These are phyloP conservation scores for Lasioglossum morio DNA, from an alignment of 2,888 invertebrate species.

Conservation along the genomic window DNA sequence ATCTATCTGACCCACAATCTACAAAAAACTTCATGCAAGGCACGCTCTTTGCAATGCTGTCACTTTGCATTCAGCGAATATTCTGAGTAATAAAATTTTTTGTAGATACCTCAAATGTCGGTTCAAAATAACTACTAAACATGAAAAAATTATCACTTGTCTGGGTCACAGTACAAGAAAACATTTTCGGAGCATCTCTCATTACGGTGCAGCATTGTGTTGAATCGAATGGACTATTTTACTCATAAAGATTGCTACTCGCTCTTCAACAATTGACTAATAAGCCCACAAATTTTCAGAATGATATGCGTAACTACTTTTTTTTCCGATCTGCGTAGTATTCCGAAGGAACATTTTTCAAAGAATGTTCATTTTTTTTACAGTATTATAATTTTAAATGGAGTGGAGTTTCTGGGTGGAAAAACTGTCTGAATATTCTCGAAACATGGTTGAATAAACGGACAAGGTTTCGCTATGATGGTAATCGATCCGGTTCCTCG, in stretches of 20 bases:
- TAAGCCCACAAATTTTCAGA: not conserved
- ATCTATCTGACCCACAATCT: not conserved
- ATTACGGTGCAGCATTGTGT: not conserved
- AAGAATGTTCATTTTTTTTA: not conserved
- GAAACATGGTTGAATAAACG: not conserved
- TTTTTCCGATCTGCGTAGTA: not conserved
- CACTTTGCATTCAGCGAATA: not conserved
- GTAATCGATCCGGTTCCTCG: constrained; percentile 7
- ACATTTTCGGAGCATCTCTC: not conserved
- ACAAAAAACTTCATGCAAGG: not conserved
- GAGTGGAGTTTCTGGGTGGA: not conserved
- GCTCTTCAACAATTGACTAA: not conserved
- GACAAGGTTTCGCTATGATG: constrained; percentile 8
- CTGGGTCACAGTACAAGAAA: not conserved
- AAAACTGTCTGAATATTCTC: not conserved
- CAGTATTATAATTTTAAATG: not conserved
- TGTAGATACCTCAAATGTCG: not conserved
- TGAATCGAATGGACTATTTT: not conserved
- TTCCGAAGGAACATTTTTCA: not conserved
- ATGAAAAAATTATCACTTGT: not conserved
- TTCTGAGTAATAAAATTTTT: not conserved
- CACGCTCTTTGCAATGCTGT: not conserved
- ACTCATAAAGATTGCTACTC: not conserved
- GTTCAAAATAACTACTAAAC: not conserved
- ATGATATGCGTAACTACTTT: not conserved